Base-by-base conservation (phyloP, 2,113 vertebrate genomes). In the Vireo altiloquus region DNA sequence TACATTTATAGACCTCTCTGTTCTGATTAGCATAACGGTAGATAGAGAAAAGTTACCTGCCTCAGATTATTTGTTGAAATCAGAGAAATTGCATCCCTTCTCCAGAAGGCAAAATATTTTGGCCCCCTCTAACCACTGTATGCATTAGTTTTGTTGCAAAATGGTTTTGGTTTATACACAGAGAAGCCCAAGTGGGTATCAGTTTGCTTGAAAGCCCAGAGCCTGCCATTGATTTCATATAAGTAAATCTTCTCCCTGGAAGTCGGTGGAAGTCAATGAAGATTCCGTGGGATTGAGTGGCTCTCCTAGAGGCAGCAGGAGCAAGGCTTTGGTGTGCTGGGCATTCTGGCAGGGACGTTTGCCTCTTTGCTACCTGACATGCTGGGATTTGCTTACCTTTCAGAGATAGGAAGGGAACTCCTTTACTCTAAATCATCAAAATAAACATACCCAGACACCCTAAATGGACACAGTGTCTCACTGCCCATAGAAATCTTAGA, bases 1-100 rank as follows among this genome's bases (percentile, higher is more conserved):
- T 83, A 81, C 88, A 47, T 97, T 97, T 96, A 96, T 94, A 95
- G 92, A 92, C 88, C 90, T 95, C 69, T 96, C 82, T 68, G 80
- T 96, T 89, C 95, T 75, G 90, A 86, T 95, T 95, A 96, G 69
- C 39, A 39, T 93, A 91, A 64, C 0, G 0, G 76, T 56, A 71
- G 63, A 56, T 35, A 30, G 82, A 65, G 68, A 56, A 77, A n/a
- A 95, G 61, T 79, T 85, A 92, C 76, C 56, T 19, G 10, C 53
- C 53, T 87, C 82, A 79, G 37, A 54, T 94, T 92, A 93, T 89
- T 88, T 92, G 90, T 87, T 89, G 93, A 84, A 94, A 92, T 72
- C 49, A 31, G 70, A 82, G 65, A 72, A 81, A 90, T 54, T 72
- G 53, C 44, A 15, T 57, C 77, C 64, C 74, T 92, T 90, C 57